A percentile compares a stretch with the other conserved stretches of the same genome.
Evolutionary conservation across 2,113 vertebrate genomes (phyloP).

Genomic region (Emberiza fucata): DNA sequence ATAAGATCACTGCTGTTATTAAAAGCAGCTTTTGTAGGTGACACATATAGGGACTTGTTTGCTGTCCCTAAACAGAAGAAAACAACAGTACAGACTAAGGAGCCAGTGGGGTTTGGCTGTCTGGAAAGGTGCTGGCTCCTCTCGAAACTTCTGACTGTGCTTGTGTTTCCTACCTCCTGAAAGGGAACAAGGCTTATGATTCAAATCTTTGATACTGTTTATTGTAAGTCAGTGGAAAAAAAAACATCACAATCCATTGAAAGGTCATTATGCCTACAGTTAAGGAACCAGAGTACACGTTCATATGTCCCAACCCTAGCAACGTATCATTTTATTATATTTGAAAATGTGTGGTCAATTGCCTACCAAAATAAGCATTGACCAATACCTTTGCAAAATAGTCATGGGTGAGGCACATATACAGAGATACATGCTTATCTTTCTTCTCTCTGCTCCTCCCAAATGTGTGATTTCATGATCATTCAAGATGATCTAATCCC

Average conservation of each 20-base stretch:
- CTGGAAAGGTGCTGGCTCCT: neutral
- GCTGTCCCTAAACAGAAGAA: neutral
- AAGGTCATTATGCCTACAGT: neutral
- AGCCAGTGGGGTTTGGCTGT: neutral
- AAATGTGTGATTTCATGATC: neutral
- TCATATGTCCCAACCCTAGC: neutral
- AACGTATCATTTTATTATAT: neutral
- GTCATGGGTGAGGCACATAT: neutral
- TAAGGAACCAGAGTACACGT: neutral
- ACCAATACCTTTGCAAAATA: neutral
- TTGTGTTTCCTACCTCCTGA: neutral
- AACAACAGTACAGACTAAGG: neutral
- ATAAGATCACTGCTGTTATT: neutral
- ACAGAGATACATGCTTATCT: neutral
- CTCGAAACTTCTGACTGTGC: neutral
- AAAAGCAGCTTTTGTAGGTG: neutral
- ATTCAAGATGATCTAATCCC: neutral
- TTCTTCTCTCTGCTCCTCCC: neutral
- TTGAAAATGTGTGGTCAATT: neutral
- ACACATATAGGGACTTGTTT: neutral
- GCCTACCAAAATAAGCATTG: neutral
- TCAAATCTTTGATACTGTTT: neutral
- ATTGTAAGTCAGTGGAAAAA: neutral
- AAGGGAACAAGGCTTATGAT: neutral
- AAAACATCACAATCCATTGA: neutral